Conservation (phyloP, 2,113 vertebrate genomes). For the Uria aalge region DNA sequence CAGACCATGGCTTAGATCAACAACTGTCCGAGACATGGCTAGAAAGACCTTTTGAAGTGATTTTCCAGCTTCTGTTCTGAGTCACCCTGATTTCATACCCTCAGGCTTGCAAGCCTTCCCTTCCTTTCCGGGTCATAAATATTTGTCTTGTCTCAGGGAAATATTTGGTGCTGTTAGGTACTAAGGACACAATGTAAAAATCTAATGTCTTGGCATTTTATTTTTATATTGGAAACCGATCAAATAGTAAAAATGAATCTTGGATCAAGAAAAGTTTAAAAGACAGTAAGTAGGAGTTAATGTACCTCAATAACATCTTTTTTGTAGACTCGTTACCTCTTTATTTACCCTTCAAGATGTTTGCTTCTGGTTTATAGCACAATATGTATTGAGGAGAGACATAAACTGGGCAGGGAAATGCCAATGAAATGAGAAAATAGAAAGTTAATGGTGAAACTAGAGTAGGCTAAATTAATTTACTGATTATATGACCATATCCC, state of each 20-base stretch:
- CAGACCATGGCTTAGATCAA: background rate
- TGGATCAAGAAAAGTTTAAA: conserved; percentile 58
- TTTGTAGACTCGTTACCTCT: conserved; percentile 69
- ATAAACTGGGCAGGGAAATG: conserved; percentile 73
- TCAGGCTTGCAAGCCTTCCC: background rate
- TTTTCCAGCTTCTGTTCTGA: conserved; percentile 32
- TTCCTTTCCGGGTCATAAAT: background rate
- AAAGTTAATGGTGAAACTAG: conserved; percentile 75
- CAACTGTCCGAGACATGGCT: background rate
- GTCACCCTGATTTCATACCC: conserved; percentile 20
- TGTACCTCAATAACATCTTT: conserved; percentile 58
- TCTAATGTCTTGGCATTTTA: conserved; percentile 27
- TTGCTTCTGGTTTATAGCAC: conserved; percentile 73
- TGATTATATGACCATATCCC: conserved; percentile 76
- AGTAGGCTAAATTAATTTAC: conserved; percentile 77
- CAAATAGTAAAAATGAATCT: conserved; percentile 62
- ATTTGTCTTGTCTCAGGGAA: conserved; percentile 29
- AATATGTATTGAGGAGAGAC: conserved; percentile 69
- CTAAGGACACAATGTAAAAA: conserved; percentile 37
- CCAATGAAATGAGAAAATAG: conserved; percentile 75
- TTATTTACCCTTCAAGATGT: conserved; percentile 75
- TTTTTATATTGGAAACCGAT: conserved; percentile 33
- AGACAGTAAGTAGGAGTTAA: conserved; percentile 61
- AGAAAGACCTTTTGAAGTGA: background rate
- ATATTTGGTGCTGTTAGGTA: background rate